Evolutionary conservation across 2,113 vertebrate species (phyloP).

Genomic region (chimpanzee (Pan troglodytes)): NHGRI_mPanTro3-v2.1_pri NC_072418.2:51850001-51850500

Average conservation of each 20-base stretch:
- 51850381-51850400: background rate
- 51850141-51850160: background rate
- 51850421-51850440: background rate
- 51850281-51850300: background rate
- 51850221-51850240: background rate
- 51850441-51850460: background rate
- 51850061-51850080: background rate
- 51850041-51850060: background rate
- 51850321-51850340: background rate
- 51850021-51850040: background rate
- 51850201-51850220: background rate
- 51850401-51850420: background rate
- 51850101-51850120: background rate
- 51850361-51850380: background rate
- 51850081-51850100: background rate
- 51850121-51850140: background rate
- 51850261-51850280: background rate
- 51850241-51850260: background rate
- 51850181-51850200: background rate
- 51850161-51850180: background rate
- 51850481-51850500: constrained; percentile 90
- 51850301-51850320: background rate
- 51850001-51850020: too few species aligned
- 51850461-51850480: constrained; percentile 84
- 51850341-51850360: background rate